Evolutionary conservation across 2,113 vertebrate species (phyloP).

Genomic region (Macquaria ambigua): DNA sequence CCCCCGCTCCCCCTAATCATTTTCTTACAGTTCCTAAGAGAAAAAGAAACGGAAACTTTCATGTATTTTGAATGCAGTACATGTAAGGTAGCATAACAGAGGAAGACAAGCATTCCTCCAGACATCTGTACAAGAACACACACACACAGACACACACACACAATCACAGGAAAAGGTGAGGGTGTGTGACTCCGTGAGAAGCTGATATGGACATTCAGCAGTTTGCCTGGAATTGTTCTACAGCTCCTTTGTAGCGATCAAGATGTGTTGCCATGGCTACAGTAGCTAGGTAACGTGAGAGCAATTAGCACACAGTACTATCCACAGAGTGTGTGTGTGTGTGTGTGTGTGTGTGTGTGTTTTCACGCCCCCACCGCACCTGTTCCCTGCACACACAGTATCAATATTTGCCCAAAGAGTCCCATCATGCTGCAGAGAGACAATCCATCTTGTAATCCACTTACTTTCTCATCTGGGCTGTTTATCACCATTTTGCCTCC

Average conservation of each 20-base stretch:
- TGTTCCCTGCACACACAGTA: conserved; percentile 1
- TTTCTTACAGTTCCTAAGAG: neutral
- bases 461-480: conserved; percentile 45
- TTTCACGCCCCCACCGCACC: conserved; percentile 6
- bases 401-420: conserved; percentile 43
- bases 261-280: conserved; percentile 69
- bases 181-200: neutral
- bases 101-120: neutral
- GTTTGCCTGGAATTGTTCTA: conserved; percentile 25
- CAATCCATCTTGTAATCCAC: conserved; percentile 36
- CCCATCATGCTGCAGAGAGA: conserved; percentile 49
- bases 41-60: neutral
- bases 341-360: neutral
- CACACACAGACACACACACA: neutral
- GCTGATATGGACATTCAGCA: conserved; percentile 27
- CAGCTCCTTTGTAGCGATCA: conserved; percentile 35
- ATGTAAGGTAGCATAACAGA: neutral
- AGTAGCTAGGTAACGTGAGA: conserved; percentile 60
- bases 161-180: neutral
- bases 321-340: conserved; percentile 1
- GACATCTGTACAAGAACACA: neutral
- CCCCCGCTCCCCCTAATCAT: neutral
- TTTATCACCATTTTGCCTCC: conserved; percentile 50
- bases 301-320: conserved; percentile 45
- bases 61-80: neutral